A percentile compares a stretch with the other conserved stretches of the same genome.
These are phyloP conservation scores for Columba livia DNA, from an alignment of 2,113 vertebrate genomes.

Conservation along the genomic window DNA sequence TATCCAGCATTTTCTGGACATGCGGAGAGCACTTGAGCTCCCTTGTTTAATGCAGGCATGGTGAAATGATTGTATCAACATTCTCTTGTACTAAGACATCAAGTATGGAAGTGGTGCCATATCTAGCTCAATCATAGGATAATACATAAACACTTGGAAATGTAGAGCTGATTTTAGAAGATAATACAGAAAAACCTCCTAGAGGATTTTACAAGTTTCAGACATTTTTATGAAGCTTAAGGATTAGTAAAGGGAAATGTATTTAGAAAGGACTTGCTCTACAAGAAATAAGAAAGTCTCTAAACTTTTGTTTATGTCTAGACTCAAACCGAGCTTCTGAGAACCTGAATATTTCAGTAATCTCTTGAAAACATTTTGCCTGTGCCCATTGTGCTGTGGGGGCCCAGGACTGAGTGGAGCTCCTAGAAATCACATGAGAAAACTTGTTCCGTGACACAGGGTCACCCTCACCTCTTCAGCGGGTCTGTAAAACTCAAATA, in stretches of 20 bases:
- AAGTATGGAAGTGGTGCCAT: not conserved
- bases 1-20: not conserved
- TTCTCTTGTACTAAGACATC: not conserved
- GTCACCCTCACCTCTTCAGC: not conserved
- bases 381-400: not conserved
- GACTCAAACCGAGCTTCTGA: not conserved
- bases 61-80: not conserved
- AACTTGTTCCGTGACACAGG: not conserved
- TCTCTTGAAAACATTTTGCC: not conserved
- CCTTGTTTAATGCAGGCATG: not conserved
- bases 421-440: not conserved
- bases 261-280: not conserved
- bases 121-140: not conserved
- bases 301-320: not conserved
- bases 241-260: not conserved
- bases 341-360: not conserved
- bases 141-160: not conserved
- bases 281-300: not conserved
- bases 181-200: not conserved
- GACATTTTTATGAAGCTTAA: not conserved
- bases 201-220: not conserved
- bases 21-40: not conserved
- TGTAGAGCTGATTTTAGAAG: not conserved
- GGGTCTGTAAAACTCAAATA: not conserved
- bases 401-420: not conserved